A percentile compares a stretch with the other conserved stretches of the same genome.
Evolutionary conservation across 2,113 vertebrate genomes (phyloP).

Genomic region (Tachycineta bicolor): DNA sequence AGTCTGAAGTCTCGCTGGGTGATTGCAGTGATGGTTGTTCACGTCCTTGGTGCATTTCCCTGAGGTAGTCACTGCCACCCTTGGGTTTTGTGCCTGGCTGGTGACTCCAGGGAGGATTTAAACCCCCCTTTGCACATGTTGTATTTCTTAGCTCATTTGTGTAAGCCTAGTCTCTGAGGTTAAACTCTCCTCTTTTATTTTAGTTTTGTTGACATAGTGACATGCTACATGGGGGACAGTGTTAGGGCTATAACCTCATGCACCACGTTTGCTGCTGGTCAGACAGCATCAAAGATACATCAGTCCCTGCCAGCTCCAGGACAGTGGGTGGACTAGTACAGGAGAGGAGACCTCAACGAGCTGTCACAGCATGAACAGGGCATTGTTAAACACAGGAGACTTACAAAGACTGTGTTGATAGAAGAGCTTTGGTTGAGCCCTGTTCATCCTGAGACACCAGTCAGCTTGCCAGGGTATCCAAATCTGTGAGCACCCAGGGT

Average conservation of each 20-base stretch:
- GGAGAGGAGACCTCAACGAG: not conserved
- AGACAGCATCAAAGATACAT: not conserved
- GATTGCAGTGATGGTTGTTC: not conserved
- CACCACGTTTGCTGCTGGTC: not conserved
- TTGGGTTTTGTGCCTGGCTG: not conserved
- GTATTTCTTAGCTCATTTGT: not conserved
- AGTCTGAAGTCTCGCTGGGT: not conserved
- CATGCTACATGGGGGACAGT: rapidly evolving
- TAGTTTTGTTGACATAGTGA: not conserved
- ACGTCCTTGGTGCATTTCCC: not conserved
- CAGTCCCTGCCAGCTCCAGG: not conserved
- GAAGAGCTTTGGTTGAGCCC: not conserved
- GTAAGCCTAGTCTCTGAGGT: not conserved
- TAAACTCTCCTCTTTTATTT: not conserved
- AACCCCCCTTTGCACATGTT: not conserved
- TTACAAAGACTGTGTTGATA: not conserved
- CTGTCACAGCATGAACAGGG: not conserved
- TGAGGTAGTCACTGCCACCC: not conserved
- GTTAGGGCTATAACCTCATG: not conserved
- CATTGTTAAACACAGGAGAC: not conserved
- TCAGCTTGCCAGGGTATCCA: not conserved
- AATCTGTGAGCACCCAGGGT: not conserved
- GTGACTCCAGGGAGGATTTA: not conserved
- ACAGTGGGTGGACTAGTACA: not conserved
- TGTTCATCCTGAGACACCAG: not conserved